Conservation (phyloP, 2,113 vertebrate genomes). For the Columba livia region DNA sequence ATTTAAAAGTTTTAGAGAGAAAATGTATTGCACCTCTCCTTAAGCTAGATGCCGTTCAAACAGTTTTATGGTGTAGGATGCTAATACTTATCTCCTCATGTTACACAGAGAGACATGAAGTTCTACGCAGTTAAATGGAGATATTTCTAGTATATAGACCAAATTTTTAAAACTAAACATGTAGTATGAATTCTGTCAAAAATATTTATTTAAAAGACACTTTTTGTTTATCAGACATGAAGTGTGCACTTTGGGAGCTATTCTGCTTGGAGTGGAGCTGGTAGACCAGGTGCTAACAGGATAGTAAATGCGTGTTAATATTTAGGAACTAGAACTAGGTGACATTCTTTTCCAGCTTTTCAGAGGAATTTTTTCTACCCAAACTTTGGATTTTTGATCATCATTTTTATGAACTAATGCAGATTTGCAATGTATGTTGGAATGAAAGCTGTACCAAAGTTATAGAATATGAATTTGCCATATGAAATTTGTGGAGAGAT, state of each 20-base stretch:
- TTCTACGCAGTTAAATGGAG: not conserved
- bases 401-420: not conserved
- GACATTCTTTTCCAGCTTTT: not conserved
- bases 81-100: not conserved
- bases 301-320: fast-evolving
- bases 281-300: not conserved
- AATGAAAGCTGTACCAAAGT: not conserved
- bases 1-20: not conserved
- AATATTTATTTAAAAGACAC: not conserved
- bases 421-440: not conserved
- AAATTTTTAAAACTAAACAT: not conserved
- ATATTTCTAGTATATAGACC: not conserved
- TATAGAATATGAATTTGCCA: not conserved
- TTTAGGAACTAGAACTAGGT: not conserved
- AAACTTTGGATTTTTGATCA: not conserved
- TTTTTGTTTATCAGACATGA: not conserved
- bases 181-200: not conserved
- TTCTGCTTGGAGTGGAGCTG: not conserved
- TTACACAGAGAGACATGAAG: not conserved
- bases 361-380: not conserved
- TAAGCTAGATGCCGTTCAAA: not conserved
- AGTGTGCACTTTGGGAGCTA: not conserved
- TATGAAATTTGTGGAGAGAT: not conserved
- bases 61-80: not conserved
- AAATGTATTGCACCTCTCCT: not conserved